Conservation (phyloP, 2,113 vertebrate genomes). For the Eulemur macaco region DNA sequence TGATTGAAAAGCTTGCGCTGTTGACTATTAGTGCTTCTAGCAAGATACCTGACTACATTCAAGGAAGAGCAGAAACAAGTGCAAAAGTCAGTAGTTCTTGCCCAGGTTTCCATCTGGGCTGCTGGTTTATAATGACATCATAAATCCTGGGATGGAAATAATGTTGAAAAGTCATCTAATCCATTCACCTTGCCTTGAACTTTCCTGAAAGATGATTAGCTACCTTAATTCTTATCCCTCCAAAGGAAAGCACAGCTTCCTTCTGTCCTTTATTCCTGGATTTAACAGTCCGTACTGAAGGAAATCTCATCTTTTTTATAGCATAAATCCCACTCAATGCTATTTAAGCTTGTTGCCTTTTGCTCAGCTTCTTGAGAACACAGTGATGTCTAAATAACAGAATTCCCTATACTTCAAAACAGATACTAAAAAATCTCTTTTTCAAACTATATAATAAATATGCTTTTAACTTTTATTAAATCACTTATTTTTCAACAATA, state of each 20-base stretch:
- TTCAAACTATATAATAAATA: neutral
- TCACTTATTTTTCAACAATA: neutral
- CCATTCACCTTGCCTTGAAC: conserved; percentile 71
- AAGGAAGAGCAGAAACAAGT: neutral
- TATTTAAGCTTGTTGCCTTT: conserved; percentile 68
- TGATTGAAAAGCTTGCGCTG: neutral
- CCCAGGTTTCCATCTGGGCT: conserved; percentile 28
- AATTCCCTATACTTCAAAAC: conserved; percentile 34
- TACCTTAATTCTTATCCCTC: conserved; percentile 70
- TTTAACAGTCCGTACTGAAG: conserved; percentile 60
- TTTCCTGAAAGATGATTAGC: conserved; percentile 72
- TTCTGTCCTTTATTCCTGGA: conserved; percentile 66
- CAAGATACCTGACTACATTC: neutral
- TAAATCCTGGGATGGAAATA: conserved; percentile 71
- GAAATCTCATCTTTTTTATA: conserved; percentile 72
- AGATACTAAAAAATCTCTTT: conserved; percentile 3
- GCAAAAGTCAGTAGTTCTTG: neutral
- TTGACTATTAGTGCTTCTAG: neutral
- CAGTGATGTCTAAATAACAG: conserved; percentile 57
- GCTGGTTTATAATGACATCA: conserved; percentile 70
- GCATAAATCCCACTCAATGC: conserved; percentile 60
- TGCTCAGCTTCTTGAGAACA: conserved; percentile 53
- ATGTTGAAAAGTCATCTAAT: conserved; percentile 79
- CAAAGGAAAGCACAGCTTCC: conserved; percentile 59
- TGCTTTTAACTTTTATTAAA: neutral